Evolutionary conservation across 2,888 invertebrate genomes (phyloP), one percentile per base, ranked within the genome.

Genomic region (Orthosia cruda): DNA sequence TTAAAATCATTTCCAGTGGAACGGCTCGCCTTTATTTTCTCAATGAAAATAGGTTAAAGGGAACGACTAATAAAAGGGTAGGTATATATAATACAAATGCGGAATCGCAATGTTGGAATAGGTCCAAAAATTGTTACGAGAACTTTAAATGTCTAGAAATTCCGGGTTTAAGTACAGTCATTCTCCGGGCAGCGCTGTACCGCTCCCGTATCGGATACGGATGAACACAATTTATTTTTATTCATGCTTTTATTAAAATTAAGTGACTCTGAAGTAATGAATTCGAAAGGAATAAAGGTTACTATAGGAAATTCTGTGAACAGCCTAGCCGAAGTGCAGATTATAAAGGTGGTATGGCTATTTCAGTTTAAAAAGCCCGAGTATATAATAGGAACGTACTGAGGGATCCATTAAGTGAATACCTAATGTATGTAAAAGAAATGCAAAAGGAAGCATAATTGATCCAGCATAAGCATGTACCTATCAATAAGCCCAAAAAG

Each of bases 1-100:
- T 84, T 83, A 87, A 84, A 88, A 85, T 87, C 26, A 87, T 88
- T 88, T 88, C 52, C 73, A 75, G 62, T 74, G 68, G 67, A 77
- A 79, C 55, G 64, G 74, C 45, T 55, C 65, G 69, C 72, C 64
- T 81, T 78, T 80, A 86, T 88, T 78, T 88, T 70, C 71, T 69
- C 54, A 66, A 71, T 62, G 63, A 77, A 85, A 83, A 68, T 79
- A 71, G 69, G 70, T 67, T 69, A 72, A 86, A 81, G 77, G 68
- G 74, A 64, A 64, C 32, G 62, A 59, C 61, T 74, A 74, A 76
- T 77, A 74, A 72, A 84, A 80, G 65, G 66, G 72, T 81, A 80
- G 63, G 65, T 73, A 73, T 67, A 74, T 54, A 74, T 77, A 66
- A 61, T 70, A 83, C 68, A 75, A 75, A 72, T 77, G 77, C 49